phyloP scores from a whole-genome alignment of 1,140 invertebrate genomes.

The Megalonaias nervosa region DNA sequence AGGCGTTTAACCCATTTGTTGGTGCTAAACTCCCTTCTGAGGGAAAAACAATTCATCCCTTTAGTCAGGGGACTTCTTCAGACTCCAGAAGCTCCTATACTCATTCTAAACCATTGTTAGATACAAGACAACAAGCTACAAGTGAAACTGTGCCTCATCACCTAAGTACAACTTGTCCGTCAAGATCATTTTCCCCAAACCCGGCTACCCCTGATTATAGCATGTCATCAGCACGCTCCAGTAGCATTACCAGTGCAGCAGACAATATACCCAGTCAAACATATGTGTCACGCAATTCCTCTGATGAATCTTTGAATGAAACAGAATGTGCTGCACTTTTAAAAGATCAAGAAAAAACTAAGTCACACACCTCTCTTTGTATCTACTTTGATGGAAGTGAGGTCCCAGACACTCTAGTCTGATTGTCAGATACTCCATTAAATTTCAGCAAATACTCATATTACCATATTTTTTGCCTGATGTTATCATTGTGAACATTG shows the following conservation, averaged over 20 bases:
- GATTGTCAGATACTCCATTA: background rate
- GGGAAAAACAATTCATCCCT: too few relatives aligned
- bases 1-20: too few relatives aligned
- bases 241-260: too few relatives aligned
- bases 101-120: constrained; percentile 13
- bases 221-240: constrained; percentile 67
- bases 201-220: constrained; percentile 63
- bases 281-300: constrained; percentile 75
- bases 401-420: constrained; percentile 82
- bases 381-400: constrained; percentile 82
- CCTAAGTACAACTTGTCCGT: constrained; percentile 36
- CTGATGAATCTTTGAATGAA: constrained; percentile 77
- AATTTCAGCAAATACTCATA: too few relatives aligned
- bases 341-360: constrained; percentile 73
- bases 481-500: too few relatives aligned
- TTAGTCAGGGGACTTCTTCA: too few relatives aligned
- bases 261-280: constrained; percentile 72
- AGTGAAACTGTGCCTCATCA: constrained; percentile 15
- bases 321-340: constrained; percentile 77
- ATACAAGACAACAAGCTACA: constrained; percentile 9
- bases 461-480: too few relatives aligned
- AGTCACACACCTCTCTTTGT: constrained; percentile 79
- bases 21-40: too few relatives aligned
- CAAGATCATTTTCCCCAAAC: constrained; percentile 18
- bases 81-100: constrained; percentile 17